These are phyloP conservation scores for Ferrisia virgata DNA, from an alignment of 2,888 invertebrate genomes.

Conservation along the genomic window DNA sequence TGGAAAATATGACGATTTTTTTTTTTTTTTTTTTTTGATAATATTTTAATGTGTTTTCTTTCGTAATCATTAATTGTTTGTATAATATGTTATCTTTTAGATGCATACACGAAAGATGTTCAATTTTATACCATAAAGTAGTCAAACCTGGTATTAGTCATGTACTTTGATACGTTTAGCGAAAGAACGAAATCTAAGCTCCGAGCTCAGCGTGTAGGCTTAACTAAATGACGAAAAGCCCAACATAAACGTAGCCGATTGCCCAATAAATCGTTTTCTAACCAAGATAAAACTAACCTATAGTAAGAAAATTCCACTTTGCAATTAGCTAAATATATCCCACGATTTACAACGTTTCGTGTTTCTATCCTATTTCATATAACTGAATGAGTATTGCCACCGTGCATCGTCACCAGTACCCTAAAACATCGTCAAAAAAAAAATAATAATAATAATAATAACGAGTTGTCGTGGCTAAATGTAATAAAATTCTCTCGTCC, in stretches of 20 bases:
- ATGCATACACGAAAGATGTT: background rate
- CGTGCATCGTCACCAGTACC: no score
- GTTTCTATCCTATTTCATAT: background rate
- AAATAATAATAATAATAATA: no score
- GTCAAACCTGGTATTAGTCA: background rate
- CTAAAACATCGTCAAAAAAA: no score
- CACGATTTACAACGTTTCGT: background rate
- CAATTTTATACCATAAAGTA: constrained; percentile 1
- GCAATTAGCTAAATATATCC: constrained; percentile 3
- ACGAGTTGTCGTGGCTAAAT: background rate
- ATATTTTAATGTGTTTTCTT: background rate
- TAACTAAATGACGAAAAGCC: constrained; percentile 11
- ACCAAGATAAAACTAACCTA: background rate
- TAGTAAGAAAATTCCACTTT: background rate
- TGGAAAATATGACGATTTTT: no score
- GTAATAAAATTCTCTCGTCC: background rate
- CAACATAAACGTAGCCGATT: constrained; percentile 1
- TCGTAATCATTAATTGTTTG: background rate
- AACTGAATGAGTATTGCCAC: no score
- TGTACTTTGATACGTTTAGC: background rate
- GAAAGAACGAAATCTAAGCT: background rate
- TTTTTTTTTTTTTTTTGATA: background rate
- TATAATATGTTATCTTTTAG: background rate
- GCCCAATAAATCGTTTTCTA: background rate
- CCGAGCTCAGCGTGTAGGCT: background rate